A percentile compares a stretch with the other conserved stretches of the same genome.
Evolutionary conservation across 2,888 invertebrate genomes (phyloP).

Genomic region (Drosophila emarginata): DNA sequence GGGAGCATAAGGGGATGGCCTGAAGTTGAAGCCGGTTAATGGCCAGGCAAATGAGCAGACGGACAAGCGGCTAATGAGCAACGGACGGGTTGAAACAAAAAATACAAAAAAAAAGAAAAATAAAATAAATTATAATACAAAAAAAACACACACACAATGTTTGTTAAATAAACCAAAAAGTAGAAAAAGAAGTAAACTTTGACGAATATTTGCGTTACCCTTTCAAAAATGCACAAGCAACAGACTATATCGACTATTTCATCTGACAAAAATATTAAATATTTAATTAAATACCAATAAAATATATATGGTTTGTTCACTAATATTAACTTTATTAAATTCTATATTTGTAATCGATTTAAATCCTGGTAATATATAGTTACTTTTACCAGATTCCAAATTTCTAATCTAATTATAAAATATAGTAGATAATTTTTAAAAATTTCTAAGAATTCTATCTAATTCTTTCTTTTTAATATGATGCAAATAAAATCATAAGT

Average conservation of each 20-base stretch:
- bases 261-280: neutral
- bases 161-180: neutral
- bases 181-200: neutral
- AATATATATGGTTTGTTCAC: too few species aligned
- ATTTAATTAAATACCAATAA: too few species aligned
- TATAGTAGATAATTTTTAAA: too few species aligned
- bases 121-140: neutral
- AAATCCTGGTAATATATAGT: too few species aligned
- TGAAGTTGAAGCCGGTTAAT: conserved; percentile 61
- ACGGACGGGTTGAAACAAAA: conserved; percentile 3
- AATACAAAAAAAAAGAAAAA: neutral
- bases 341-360: too few species aligned
- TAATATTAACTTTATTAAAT: too few species aligned
- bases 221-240: neutral
- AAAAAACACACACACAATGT: neutral
- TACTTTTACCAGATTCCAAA: too few species aligned
- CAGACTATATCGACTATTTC: neutral
- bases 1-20: conserved; percentile 4
- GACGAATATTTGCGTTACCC: neutral
- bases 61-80: conserved; percentile 67
- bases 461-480: too few species aligned
- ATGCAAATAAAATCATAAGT: too few species aligned
- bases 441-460: too few species aligned
- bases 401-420: too few species aligned
- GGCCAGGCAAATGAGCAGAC: conserved; percentile 63